Conservation (phyloP, 2,113 vertebrate species). For the Osmerus eperlanus region DNA sequence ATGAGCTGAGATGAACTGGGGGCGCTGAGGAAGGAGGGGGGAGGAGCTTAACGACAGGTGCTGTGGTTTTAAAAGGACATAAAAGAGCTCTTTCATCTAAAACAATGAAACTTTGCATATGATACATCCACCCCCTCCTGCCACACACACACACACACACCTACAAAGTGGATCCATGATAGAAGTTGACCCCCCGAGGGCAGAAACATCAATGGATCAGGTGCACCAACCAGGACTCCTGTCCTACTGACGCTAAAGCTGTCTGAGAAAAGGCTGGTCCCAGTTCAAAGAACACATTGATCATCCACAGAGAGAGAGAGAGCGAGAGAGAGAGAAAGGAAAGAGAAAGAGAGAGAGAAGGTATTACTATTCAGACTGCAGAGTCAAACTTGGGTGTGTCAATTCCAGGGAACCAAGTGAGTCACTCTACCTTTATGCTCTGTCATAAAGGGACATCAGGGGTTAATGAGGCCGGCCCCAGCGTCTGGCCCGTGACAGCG, state of each 20-base stretch:
- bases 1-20: no score
- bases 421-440: no score
- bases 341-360: background rate
- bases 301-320: conserved; percentile 21
- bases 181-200: conserved; percentile 47
- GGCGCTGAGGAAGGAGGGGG: conserved; percentile 11
- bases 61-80: conserved; percentile 6
- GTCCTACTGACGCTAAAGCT: conserved; percentile 41
- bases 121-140: conserved; percentile 32
- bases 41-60: conserved; percentile 11
- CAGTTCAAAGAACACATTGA: conserved; percentile 55
- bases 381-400: no score
- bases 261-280: conserved; percentile 39
- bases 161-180: conserved; percentile 15
- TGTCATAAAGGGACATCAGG: no score
- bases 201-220: conserved; percentile 60
- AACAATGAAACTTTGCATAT: conserved; percentile 42
- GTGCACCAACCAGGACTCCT: conserved; percentile 37
- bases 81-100: conserved; percentile 39
- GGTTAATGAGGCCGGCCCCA: no score
- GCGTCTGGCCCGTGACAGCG: background rate
- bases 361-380: no score
- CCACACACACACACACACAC: conserved; percentile 13
- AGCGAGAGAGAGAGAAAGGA: conserved; percentile 13
- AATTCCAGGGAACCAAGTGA: no score